phyloP scores from a whole-genome alignment of 2,888 invertebrate species.

The Ennomos quercinarius region DNA sequence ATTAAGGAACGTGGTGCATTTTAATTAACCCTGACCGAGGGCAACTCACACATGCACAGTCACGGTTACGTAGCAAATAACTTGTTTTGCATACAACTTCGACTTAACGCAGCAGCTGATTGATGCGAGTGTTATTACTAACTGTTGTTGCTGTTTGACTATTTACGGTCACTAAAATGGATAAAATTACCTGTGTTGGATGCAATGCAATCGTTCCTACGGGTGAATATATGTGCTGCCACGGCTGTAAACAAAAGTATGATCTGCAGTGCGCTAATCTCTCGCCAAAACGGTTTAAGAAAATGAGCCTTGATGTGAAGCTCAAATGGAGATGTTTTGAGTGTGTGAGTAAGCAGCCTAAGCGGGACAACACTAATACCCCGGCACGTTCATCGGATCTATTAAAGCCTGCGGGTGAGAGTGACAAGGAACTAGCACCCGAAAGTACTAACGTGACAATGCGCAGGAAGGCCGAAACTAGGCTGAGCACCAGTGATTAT shows the following conservation, averaged over 20 bases:
- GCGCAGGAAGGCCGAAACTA: background rate
- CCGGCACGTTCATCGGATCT: conserved; percentile 1
- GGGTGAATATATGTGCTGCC: conserved; percentile 2
- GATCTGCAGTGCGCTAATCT: conserved; percentile 14
- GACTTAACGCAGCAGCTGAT: too few species aligned
- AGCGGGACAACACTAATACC: conserved; percentile 10
- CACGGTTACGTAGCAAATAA: too few species aligned
- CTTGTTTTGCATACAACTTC: too few species aligned
- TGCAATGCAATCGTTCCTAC: too few species aligned
- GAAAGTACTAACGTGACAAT: background rate
- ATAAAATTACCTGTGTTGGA: too few species aligned
- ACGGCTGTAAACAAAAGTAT: conserved; percentile 4
- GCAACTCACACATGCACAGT: too few species aligned
- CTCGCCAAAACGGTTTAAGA: conserved; percentile 11
- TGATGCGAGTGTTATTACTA: too few species aligned
- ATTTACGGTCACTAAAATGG: too few species aligned
- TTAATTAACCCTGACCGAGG: too few species aligned
- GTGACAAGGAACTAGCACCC: background rate
- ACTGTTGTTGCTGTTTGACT: too few species aligned
- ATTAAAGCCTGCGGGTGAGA: background rate
- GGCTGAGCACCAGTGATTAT: background rate
- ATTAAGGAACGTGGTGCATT: too few species aligned
- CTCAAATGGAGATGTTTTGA: conserved; percentile 10
- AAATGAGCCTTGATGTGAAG: conserved; percentile 4
- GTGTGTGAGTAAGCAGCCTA: conserved; percentile 5